Conservation (phyloP, 2,888 invertebrate species). For the Microdon myrmicae region DNA sequence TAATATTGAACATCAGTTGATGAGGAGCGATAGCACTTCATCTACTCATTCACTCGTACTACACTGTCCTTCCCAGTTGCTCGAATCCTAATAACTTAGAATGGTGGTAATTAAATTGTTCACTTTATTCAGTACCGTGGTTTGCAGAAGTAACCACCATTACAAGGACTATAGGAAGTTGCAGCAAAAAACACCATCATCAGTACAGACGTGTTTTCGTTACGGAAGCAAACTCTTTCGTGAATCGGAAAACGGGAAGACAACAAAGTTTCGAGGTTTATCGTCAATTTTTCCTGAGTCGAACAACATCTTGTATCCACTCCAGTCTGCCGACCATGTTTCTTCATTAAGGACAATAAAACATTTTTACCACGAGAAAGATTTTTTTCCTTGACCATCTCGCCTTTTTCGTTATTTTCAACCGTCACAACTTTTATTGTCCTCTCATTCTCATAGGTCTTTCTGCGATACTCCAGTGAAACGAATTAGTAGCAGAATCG, state of each 20-base stretch:
- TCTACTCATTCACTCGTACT: too few species aligned
- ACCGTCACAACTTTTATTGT: constrained; percentile 19
- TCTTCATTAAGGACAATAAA: constrained; percentile 47
- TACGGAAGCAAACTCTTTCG: constrained; percentile 26
- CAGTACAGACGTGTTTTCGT: constrained; percentile 29
- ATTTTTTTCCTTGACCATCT: too few species aligned
- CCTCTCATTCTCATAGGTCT: constrained; percentile 18
- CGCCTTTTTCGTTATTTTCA: not conserved
- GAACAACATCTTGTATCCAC: constrained; percentile 18
- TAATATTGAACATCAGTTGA: too few species aligned
- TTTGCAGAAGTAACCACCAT: constrained; percentile 18
- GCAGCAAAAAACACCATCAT: constrained; percentile 40
- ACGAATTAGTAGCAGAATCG: constrained; percentile 49
- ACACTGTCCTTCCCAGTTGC: too few species aligned
- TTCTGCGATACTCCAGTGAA: constrained; percentile 24
- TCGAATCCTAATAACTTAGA: too few species aligned
- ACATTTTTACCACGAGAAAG: constrained; percentile 36
- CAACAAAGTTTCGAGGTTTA: constrained; percentile 46
- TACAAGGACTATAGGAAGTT: constrained; percentile 29
- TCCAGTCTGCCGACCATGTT: constrained; percentile 32
- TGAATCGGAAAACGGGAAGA: constrained; percentile 8
- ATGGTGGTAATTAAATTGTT: constrained; percentile 46
- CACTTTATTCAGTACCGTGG: constrained; percentile 18
- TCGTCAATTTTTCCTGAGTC: constrained; percentile 20
- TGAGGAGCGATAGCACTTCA: too few species aligned